Conservation (phyloP, 1,140 invertebrate genomes). For the Cherax destructor region DNA sequence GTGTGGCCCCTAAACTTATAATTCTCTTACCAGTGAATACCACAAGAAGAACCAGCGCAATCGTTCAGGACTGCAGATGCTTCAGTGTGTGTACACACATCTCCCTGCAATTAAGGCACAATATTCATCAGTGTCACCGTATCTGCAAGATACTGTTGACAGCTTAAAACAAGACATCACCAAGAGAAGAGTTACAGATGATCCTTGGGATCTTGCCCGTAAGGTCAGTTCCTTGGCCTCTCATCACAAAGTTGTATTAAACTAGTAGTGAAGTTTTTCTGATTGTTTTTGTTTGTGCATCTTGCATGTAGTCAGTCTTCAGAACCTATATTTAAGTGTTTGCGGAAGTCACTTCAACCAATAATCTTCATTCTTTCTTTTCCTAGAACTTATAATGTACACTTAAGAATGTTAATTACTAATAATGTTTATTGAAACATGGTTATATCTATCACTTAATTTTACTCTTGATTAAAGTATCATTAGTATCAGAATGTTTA, state of each 20-base stretch:
- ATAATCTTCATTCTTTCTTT: not conserved
- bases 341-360: too few relatives aligned
- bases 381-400: not conserved
- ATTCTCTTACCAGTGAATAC: constrained; percentile 15
- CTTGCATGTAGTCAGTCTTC: not conserved
- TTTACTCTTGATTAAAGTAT: not conserved
- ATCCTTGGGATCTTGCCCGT: constrained; percentile 24
- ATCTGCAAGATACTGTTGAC: not conserved
- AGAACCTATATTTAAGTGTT: too few relatives aligned
- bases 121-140: not conserved
- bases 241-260: too few relatives aligned
- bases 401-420: not conserved
- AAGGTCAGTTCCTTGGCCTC: not conserved
- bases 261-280: too few relatives aligned
- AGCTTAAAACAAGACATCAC: not conserved
- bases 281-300: not conserved
- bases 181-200: constrained; percentile 26
- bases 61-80: constrained; percentile 12
- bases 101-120: constrained; percentile 21
- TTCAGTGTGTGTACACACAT: not conserved
- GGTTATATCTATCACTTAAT: not conserved
- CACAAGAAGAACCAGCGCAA: constrained; percentile 20
- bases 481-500: not conserved
- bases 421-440: not conserved
- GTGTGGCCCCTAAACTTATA: not conserved